Percentiles rank a stretch among this genome's conserved stretches.
Conservation (phyloP, 2,113 vertebrate genomes). For the Pollimyrus isidori region DNA sequence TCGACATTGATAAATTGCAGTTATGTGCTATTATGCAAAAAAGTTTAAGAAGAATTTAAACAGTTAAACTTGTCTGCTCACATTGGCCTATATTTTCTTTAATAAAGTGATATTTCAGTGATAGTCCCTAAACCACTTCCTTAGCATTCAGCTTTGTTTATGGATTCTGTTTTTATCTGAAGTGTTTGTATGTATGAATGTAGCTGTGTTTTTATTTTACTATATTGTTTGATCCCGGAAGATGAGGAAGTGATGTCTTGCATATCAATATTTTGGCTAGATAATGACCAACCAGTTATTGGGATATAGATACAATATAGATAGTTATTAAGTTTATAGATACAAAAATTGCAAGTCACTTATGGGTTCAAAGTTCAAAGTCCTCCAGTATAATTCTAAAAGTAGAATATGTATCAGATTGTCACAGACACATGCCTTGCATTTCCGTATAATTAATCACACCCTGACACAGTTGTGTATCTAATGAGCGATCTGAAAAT, state of each 20-base stretch:
- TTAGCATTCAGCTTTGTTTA: neutral
- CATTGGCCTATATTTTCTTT: neutral
- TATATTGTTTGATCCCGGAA: neutral
- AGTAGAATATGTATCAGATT: slow-evolving; percentile 21
- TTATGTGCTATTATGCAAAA: slow-evolving; percentile 15
- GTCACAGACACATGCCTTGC: slow-evolving; percentile 16
- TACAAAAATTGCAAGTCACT: neutral
- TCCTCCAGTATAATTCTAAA: slow-evolving; percentile 15
- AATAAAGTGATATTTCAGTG: neutral
- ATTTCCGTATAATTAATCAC: slow-evolving; percentile 24
- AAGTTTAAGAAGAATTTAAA: slow-evolving; percentile 15
- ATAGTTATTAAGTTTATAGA: neutral
- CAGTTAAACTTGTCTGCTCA: neutral
- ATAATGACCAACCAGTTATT: neutral
- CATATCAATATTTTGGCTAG: neutral
- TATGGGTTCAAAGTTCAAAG: neutral
- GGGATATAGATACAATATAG: neutral
- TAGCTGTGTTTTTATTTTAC: neutral
- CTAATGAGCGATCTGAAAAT: slow-evolving; percentile 25
- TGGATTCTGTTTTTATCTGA: neutral
- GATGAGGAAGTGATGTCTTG: neutral
- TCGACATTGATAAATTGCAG: slow-evolving; percentile 20
- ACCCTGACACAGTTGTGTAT: slow-evolving; percentile 19
- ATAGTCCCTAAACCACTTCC: neutral
- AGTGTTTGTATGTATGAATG: neutral